Evolutionary conservation across 2,797 vertebrate genomes (phyloP), one percentile per base, ranked within the genome.

Genomic region (Sparus aurata): DNA sequence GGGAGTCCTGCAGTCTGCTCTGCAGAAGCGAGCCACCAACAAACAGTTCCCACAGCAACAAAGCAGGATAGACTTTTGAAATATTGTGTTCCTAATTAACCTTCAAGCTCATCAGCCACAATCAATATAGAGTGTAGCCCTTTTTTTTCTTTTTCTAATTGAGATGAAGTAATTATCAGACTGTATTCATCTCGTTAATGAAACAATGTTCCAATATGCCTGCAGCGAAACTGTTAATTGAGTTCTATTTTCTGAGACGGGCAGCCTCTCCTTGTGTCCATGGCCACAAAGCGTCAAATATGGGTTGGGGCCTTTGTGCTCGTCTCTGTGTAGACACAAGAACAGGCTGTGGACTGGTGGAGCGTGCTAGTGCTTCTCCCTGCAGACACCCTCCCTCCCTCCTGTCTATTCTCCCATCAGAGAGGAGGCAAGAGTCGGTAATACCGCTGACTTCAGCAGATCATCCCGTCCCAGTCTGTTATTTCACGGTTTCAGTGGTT

Each of bases 91-190:
- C 89, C 91, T 92, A 95, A 95, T 96, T 95, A 95, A 95, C 95
- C 94, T 95, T 93, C 93, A 93, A 93, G 91, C 92, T 95, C 92
- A 94, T 94, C 94, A 93, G 89, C 88, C 89, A 88, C 92, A 91
- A 95, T 95, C 95, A 93, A 96, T 95, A 94, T 66, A 85, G 90
- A 91, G 84, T 87, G 87, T 74, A 80, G 87, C 52, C 82, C 38
- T 38, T 76, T 85, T 89, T 89, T 88, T 83, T 89, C 89, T 82
- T 38, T 83, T 90, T 89, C 89, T 92, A 94, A 95, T 93, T 93
- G 93, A 95, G 93, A 93, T 91, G 89, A 90, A 93, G 92, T 96
- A 93, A 95, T 95, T 95, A 95, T 96, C 94, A 93, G 93, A 87
- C 89, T 91, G 91, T 92, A 94, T 95, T 94, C 92, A 92, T 93